Evolutionary conservation across 2,113 vertebrate species (phyloP), one percentile per base, ranked within the genome.

Genomic region (Calyptomena viridis): DNA sequence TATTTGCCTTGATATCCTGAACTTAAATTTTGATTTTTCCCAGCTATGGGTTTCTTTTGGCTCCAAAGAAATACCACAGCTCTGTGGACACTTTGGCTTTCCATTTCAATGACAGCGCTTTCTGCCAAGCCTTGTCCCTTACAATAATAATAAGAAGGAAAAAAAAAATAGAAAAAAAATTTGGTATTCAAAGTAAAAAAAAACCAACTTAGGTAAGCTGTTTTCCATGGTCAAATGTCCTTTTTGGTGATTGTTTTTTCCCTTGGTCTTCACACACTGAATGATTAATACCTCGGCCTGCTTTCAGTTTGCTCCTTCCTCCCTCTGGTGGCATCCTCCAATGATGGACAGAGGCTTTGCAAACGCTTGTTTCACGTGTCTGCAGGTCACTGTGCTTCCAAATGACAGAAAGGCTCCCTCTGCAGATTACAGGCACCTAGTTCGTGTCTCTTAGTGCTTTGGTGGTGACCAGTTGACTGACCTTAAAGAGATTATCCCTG

Each of bases 151-250:
- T 44, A 31, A 84, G 13, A 76, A 56, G 9, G 12, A n/a, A 42
- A 11, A 12, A 27, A 11, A 17, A 58, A 18, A 5, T 22, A 35
- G 10, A 56, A 2, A 1, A 0, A 4, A 2, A 1, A 5, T 25
- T 76, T 60, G 3, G 6, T 19, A 28, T 37, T 77, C 11, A 69
- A 47, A 11, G 39, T n/a, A n/a, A 39, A 68, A 56, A 37, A 56
- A 39, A 71, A 30, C 1, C 30, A 49, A 33, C n/a, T 11, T 9
- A 11, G 6, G 6, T 52, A 27, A 83, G 55, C 20, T 60, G 15
- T n/a, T 84, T 11, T 72, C 35, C 44, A 28, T 23, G 6, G 18
- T 85, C 27, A 72, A 76, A 8, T 5, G 85, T 12, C 5, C 1
- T 27, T 72, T 84, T 22, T 46, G 42, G 64, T 74, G 7, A 37